Conservation (phyloP, 2,113 vertebrate genomes). For the Syngnathoides biaculeatus region DNA sequence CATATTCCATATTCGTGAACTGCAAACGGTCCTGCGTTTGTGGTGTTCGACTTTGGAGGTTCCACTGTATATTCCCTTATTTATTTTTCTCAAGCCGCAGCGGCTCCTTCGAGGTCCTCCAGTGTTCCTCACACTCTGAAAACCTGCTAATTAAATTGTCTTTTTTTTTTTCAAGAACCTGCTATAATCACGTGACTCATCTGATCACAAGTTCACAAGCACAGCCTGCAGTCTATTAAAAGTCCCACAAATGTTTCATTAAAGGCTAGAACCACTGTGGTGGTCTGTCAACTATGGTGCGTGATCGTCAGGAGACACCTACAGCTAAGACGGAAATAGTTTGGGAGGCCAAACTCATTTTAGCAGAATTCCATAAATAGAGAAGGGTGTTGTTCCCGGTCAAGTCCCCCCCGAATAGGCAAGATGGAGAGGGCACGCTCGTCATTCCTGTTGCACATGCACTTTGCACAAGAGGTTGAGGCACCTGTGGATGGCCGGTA, state of each 20-base stretch:
- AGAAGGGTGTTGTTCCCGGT: conserved; percentile 24
- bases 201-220: conserved; percentile 54
- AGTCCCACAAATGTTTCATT: conserved; percentile 30
- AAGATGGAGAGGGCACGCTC: conserved; percentile 22
- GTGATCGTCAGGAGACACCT: conserved; percentile 46
- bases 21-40: neutral
- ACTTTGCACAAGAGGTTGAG: conserved; percentile 62
- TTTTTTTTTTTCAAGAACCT: conserved; percentile 37
- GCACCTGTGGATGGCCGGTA: conserved; percentile 70
- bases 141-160: neutral
- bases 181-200: conserved; percentile 52
- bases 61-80: neutral
- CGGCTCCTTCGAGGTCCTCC: neutral
- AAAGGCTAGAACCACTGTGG: conserved; percentile 35
- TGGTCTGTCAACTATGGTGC: conserved; percentile 34
- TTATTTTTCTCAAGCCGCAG: neutral
- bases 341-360: conserved; percentile 47
- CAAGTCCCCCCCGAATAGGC: conserved; percentile 32
- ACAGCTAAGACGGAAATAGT: conserved; percentile 52
- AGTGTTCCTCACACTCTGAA: neutral
- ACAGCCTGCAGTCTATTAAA: conserved; percentile 46
- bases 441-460: conserved; percentile 52
- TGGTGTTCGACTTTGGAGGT: conserved; percentile 1
- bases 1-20: neutral
- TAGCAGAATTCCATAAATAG: conserved; percentile 39